Evolutionary conservation across 2,797 vertebrate species (phyloP), one percentile per base, ranked within the genome.

Genomic region (Gambusia yucatana): DNA sequence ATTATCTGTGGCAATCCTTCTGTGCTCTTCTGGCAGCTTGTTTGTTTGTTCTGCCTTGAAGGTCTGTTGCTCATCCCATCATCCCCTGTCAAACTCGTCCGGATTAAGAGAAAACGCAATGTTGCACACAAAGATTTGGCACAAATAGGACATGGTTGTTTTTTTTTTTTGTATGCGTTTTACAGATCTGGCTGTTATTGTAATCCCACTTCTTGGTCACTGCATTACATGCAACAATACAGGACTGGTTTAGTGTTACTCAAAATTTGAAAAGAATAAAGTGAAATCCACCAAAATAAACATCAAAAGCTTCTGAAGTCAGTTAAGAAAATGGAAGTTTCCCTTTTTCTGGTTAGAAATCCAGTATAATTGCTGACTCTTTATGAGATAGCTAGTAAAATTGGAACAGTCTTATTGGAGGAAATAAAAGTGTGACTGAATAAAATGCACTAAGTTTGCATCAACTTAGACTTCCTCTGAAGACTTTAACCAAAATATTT

Each of bases 21-120:
- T n/a, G 1, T 82, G 84, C 85, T 75, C 78, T 70, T 80, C 81
- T 91, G 88, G 86, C 89, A 88, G 90, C 77, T 57, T 75, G 81
- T 89, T 84, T 92, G 81, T 91, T 89, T 91, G 87, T 87, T 89
- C 89, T 83, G 87, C 76, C 79, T 89, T 79, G 46, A 82, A 86
- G 91, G 77, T 91, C 85, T 28, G 8, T 81, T 87, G 84, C 84
- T 90, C 85, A 75, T 86, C 77, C 88, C 73, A 82, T 89, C 85
- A 84, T 82, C 75, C 63, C 69, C 82, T 81, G 84, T 87, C 81
- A 84, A 89, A 82, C 82, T 82, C 76, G 46, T 84, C 72, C 78
- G 88, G 91, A 93, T 93, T 92, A 86, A 86, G 77, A 82, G 79
- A 82, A 75, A 89, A 85, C 16, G 59, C 86, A 55, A 73, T 77